Base-by-base conservation (phyloP, 1,140 invertebrate genomes). In the Asobara japonica region DNA sequence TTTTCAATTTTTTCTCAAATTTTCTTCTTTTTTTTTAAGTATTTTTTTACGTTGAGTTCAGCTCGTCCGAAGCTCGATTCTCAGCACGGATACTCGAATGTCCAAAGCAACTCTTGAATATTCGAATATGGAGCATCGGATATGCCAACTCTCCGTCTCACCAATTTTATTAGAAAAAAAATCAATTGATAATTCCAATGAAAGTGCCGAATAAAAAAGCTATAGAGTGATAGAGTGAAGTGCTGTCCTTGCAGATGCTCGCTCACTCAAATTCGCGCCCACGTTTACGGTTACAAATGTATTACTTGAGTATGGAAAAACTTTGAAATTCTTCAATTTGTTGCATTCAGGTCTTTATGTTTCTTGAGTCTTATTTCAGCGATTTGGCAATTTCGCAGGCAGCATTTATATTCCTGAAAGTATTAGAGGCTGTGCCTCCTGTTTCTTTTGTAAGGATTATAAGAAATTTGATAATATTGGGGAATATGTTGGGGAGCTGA, bases 61-160 rank as follows among this genome's bases (percentile, higher is more conserved):
- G 77, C 74, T 77, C 75, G 13, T 79, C 73, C 76, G 79, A 83
- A 64, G 74, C 80, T 86, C 84, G 81, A 83, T 83, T 84, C 79
- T 77, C 80, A 84, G 82, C 81, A 82, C 82, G 85, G 81, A 87
- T 86, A 86, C 81, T 82, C 85, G 82, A 86, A 86, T 72, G 69
- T 78, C 83, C 85, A 84, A 60, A 86, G 85, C 77, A 85, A 86
- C 65, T 87, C 83, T 86, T 86, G 81, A 85, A 78, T 61, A 77
- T 83, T 85, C 86, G 85, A 80, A 81, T 86, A 85, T 85, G 80
- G 84, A 85, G 77, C 77, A 73, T 83, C 79, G 76, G 20, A 72
- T 68, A 38, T 72, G 74, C 76, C 38, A 56, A 69, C 69, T 74
- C 38, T 29, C 45, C 29, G 62, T 71, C 65, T 72, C 51, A 61